Percentiles rank a stretch among this genome's conserved stretches.
Conservation (phyloP, 1,140 invertebrate species). For the Drosophila malerkotliana region DNA sequence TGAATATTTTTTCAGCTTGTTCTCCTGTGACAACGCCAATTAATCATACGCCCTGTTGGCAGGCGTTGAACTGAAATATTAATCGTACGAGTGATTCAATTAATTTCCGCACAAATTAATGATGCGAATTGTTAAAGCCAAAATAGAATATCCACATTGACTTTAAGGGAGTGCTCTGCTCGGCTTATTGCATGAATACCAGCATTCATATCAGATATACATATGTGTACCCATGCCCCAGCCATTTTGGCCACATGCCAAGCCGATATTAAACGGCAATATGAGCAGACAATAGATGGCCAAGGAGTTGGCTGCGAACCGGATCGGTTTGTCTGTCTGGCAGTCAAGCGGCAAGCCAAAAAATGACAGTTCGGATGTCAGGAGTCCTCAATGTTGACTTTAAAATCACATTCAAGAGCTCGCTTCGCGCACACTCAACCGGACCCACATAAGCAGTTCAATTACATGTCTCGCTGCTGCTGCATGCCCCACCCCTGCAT, state of each 20-base stretch:
- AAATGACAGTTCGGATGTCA: conserved; percentile 77
- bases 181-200: conserved; percentile 27
- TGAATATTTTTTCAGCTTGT: conserved; percentile 11
- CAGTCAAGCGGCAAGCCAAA: conserved; percentile 71
- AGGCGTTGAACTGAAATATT: conserved; percentile 31
- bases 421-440: conserved; percentile 28
- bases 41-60: conserved; percentile 59
- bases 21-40: conserved; percentile 27
- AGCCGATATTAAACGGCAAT: conserved; percentile 60
- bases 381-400: conserved; percentile 69
- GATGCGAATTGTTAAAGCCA: conserved; percentile 16
- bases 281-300: conserved; percentile 52
- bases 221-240: background rate
- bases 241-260: conserved; percentile 51
- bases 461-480: conserved; percentile 55
- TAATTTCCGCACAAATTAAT: conserved; percentile 36
- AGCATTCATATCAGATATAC: conserved; percentile 35
- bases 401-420: conserved; percentile 73
- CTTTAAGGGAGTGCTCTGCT: conserved; percentile 18
- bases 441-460: conserved; percentile 50
- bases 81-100: conserved; percentile 24
- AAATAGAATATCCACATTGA: background rate
- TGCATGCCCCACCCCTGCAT: conserved; percentile 12
- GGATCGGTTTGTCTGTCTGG: conserved; percentile 35
- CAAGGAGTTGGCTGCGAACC: conserved; percentile 11